phyloP scores from a whole-genome alignment of 1,140 invertebrate species.

The Philopotamus ludificatus region DNA sequence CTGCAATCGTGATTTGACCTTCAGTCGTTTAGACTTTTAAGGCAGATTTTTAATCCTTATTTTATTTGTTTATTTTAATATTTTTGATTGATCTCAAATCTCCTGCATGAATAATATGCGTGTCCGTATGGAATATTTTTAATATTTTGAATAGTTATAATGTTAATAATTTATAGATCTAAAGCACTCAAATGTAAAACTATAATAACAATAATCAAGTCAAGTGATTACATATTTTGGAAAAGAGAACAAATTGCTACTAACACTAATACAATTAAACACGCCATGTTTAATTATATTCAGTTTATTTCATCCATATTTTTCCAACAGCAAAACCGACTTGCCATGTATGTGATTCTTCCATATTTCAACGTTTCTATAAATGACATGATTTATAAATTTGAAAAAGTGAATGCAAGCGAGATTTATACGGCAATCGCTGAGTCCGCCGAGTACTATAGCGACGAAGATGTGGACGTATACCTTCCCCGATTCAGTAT shows the following conservation, averaged over 20 bases:
- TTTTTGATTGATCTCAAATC: no score
- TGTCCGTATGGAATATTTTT: no score
- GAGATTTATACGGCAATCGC: conserved; percentile 57
- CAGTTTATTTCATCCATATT: no score
- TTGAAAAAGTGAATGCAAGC: conserved; percentile 57
- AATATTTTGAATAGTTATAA: no score
- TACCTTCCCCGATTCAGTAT: conserved; percentile 72
- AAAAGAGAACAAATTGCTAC: neutral
- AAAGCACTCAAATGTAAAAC: no score
- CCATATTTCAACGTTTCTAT: conserved; percentile 57
- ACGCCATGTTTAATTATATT: neutral
- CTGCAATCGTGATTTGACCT: no score
- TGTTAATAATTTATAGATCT: no score
- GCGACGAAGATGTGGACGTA: conserved; percentile 64
- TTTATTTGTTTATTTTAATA: no score
- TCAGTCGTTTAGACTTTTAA: no score
- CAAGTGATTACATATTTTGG: neutral
- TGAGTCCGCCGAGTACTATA: conserved; percentile 49
- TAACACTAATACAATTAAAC: neutral
- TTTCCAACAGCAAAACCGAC: conserved; percentile 63
- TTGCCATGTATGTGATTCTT: conserved; percentile 69
- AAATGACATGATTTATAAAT: conserved; percentile 53
- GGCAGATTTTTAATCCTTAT: no score
- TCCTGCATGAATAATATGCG: no score
- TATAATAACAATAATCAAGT: neutral